Base-by-base conservation (phyloP, 2,113 vertebrate genomes). In the Periophthalmus modestus region DNA sequence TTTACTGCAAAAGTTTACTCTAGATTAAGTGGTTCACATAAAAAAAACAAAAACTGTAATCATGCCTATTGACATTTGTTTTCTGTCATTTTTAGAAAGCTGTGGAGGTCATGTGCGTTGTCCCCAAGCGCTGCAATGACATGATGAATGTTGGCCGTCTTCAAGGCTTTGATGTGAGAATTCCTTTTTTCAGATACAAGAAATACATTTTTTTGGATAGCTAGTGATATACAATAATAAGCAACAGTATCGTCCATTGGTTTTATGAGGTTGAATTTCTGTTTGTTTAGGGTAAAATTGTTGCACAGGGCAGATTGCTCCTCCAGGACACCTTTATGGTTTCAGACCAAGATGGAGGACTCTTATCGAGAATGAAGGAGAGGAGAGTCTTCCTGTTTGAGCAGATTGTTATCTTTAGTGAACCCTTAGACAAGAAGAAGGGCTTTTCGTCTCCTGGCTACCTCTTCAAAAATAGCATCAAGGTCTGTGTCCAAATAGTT, bases 71-170 rank as follows among this genome's bases (percentile, higher is more conserved):
- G 33, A 66, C 39, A 46, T 73, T 36, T 73, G 33, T 69, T 47
- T 67, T 36, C 0, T 81, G 5, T 70, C 67, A 58, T 4, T 28
- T 61, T 2, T 89, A 99, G 98, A 99, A 94, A 96, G 96, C 98
- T 16, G 95, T 99, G 77, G 98, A 99, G 87, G 96, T 99, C 86
- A 99, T 99, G 97, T 98, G 97, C 89, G 93, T 99, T 70, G 96
- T 99, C 69, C 98, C 97, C 43, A 99, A 99, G 90, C 95, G 96
- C 76, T 99, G 98, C 94, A 99, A 99, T 70, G 98, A 99, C 94
- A 98, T 99, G 96, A 99, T 99, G 97, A 99, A 96, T 91, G 97
- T 99, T 67, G 98, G 97, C 21, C 94, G 97, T 72, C 96, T 99
- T 59, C 98, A 99, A 92, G 98, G 98, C 86, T 99, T 99, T 79